Evolutionary conservation across 2,797 vertebrate species (phyloP), one percentile per base, ranked within the genome.

Genomic region (Acrocephalus scirpaceus): DNA sequence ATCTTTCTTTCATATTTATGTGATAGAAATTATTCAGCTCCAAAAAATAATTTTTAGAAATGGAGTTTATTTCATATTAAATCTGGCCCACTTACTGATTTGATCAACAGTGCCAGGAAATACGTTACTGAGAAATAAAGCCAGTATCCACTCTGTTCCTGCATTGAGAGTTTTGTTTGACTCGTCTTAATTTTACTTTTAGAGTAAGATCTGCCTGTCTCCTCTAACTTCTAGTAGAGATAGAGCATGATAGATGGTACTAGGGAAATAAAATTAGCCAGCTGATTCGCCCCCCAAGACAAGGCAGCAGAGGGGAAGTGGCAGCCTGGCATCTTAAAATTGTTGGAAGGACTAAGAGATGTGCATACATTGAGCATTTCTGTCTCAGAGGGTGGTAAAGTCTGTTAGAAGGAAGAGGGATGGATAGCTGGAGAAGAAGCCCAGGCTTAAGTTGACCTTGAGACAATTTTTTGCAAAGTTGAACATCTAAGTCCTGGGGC

Each of bases 181-280:
- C 16, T 89, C 10, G 2, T 7, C 9, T 32, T 20, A 32, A 16
- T 79, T 79, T 79, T 74, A 34, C 15, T 75, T 84, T n/a, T 57
- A 57, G 36, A 30, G 26, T 45, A 62, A 93, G 40, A 56, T 53
- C 42, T 86, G 21, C 12, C 42, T 56, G 7, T 36, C 7, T 71
- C 26, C 29, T 34, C 38, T 19, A 12, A 51, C 5, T 44, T 58
- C 25, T 34, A 9, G 30, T 1, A 58, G 62, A 72, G 21, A 16
- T 3, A 34, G 21, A 58, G 7, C 2, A 0, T 11, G 23, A 29
- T 26, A 81, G 14, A 9, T 6, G 2, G 25, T 45, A 16, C 18
- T 15, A 23, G 25, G 13, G 34, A 86, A 86, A 81, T 20, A 14
- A 62, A 78, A 36, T 27, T 15, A 40, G 30, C 3, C 42, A 50